Conservation (phyloP, 2,888 invertebrate genomes). For the Nowickia ferox region DNA sequence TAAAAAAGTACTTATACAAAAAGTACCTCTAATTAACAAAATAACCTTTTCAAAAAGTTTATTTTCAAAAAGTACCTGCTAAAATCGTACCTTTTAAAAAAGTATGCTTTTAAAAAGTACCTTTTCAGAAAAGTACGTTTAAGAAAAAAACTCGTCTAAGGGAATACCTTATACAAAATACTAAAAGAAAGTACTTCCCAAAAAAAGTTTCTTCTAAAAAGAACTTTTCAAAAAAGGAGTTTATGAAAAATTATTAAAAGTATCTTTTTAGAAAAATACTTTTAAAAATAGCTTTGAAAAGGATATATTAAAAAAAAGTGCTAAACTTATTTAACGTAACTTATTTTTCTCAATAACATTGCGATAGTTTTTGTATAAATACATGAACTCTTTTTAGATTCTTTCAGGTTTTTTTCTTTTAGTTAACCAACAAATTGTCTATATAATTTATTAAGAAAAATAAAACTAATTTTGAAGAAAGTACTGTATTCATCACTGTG, state of each 20-base stretch:
- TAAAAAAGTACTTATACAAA: neutral
- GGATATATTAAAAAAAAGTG: neutral
- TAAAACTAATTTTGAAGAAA: neutral
- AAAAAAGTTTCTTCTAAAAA: neutral
- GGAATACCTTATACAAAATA: neutral
- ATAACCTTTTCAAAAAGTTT: neutral
- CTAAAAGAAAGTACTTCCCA: neutral
- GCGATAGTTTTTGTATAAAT: too few species aligned
- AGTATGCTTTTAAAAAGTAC: too few species aligned
- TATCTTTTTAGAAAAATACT: neutral
- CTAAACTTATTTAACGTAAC: too few species aligned
- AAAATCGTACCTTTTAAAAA: neutral
- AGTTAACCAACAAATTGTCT: too few species aligned
- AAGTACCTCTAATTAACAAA: neutral
- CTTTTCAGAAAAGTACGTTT: too few species aligned
- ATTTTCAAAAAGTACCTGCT: too few species aligned
- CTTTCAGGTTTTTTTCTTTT: too few species aligned
- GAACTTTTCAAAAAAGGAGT: too few species aligned
- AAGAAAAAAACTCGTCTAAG: too few species aligned
- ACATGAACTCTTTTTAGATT: too few species aligned
- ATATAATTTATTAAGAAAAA: too few species aligned
- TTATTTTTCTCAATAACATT: too few species aligned
- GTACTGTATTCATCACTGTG: neutral
- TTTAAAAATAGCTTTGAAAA: neutral
- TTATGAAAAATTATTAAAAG: neutral